Conservation (phyloP, 2,113 vertebrate genomes). For the Prolemur simus region DNA sequence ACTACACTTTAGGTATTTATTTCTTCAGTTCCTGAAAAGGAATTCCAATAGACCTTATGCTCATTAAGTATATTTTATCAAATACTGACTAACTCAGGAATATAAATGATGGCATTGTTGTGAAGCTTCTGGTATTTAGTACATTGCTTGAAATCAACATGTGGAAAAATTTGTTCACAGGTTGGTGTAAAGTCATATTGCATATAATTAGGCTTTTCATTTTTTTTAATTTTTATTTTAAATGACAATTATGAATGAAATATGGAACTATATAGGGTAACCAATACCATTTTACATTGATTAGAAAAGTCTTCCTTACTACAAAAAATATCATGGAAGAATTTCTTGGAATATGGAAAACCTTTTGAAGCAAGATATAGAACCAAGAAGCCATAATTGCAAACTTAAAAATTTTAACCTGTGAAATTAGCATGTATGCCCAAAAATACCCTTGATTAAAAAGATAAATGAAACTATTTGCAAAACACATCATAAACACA, state of each 20-base stretch:
- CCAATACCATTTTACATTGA: slow-evolving; percentile 5
- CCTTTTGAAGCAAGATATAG: not conserved
- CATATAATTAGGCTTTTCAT: not conserved
- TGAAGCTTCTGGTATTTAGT: not conserved
- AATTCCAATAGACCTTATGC: not conserved
- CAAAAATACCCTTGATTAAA: not conserved
- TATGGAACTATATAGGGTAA: not conserved
- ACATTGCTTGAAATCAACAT: not conserved
- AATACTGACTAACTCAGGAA: not conserved
- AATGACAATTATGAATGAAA: not conserved
- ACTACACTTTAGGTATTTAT: not conserved
- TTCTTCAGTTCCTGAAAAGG: slow-evolving; percentile 19
- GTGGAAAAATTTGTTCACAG: not conserved
- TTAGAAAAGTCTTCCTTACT: not conserved
- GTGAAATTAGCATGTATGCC: not conserved
- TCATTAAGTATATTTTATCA: not conserved
- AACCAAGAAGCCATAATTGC: not conserved
- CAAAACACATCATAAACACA: not conserved
- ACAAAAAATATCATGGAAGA: not conserved
- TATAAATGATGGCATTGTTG: not conserved
- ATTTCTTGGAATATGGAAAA: not conserved
- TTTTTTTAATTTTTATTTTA: slow-evolving; percentile 40
- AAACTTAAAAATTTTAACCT: slow-evolving; percentile 13
- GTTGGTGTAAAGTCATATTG: not conserved
- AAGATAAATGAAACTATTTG: not conserved